Percentiles rank a stretch among this genome's conserved stretches.
These are phyloP conservation scores for Australoheros scitulus DNA, from an alignment of 2,113 vertebrate genomes.

Conservation along the genomic window DNA sequence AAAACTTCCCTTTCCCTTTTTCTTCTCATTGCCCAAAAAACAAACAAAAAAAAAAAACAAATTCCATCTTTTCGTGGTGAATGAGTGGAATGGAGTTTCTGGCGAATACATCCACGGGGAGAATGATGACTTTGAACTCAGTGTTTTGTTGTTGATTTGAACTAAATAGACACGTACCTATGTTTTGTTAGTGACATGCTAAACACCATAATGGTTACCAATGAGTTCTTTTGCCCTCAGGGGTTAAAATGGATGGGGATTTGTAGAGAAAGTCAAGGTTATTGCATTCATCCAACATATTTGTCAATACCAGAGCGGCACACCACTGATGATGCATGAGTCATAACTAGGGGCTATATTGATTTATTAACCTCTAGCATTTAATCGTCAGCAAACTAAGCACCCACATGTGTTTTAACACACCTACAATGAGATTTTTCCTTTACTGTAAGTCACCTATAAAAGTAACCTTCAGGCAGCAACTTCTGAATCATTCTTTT, in stretches of 20 bases:
- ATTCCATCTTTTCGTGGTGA: constrained; percentile 6
- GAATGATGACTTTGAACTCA: constrained; percentile 6
- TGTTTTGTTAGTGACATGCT: neutral
- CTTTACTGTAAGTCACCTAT: neutral
- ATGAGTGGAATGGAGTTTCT: constrained; percentile 12
- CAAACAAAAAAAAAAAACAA: neutral
- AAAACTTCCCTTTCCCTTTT: constrained; percentile 51
- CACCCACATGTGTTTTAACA: neutral
- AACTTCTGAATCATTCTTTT: neutral
- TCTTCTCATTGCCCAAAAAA: constrained; percentile 12
- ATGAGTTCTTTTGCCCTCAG: neutral
- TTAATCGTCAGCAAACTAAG: constrained; percentile 14
- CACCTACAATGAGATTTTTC: neutral
- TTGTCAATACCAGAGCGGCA: constrained; percentile 22
- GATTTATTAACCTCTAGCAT: constrained; percentile 38
- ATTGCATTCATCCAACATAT: constrained; percentile 12
- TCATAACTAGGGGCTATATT: constrained; percentile 32
- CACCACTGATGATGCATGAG: constrained; percentile 41
- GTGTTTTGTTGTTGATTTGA: neutral
- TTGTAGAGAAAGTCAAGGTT: constrained; percentile 42
- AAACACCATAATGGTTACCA: neutral
- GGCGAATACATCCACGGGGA: neutral
- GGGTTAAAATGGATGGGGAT: neutral
- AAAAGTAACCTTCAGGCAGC: neutral
- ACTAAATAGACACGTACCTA: neutral